A percentile compares a stretch with the other conserved stretches of the same genome.
phyloP scores from a whole-genome alignment of 1,140 invertebrate species.

The Lutraria rhynchaena region DNA sequence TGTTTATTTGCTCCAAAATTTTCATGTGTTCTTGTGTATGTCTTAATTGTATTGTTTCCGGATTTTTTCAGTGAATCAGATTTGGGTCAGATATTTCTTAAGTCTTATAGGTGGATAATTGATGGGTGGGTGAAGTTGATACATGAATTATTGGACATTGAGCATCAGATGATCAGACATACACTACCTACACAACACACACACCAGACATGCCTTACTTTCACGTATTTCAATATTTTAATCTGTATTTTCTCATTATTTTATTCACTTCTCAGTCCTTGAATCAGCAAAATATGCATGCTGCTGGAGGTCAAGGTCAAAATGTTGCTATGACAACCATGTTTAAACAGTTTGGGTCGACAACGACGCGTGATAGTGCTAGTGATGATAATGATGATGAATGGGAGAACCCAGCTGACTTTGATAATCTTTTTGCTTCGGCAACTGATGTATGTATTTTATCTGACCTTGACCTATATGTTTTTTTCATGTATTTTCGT shows the following conservation, averaged over 20 bases:
- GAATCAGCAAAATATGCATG: constrained; percentile 3
- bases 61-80: no score
- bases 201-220: no score
- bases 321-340: constrained; percentile 39
- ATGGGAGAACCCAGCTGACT: constrained; percentile 11
- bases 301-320: constrained; percentile 13
- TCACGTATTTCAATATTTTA: background rate
- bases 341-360: constrained; percentile 33
- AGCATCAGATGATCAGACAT: no score
- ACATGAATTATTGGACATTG: no score
- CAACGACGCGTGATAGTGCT: constrained; percentile 8
- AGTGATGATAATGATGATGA: constrained; percentile 12
- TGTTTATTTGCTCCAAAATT: no score
- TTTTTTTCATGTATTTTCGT: background rate
- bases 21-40: no score
- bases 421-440: constrained; percentile 32
- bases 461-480: background rate
- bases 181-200: no score
- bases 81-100: no score
- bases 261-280: constrained; percentile 39
- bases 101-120: no score
- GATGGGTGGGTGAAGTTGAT: no score
- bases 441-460: constrained; percentile 25
- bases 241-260: constrained; percentile 11
- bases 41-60: no score